A percentile compares a stretch with the other conserved stretches of the same genome.
phyloP scores from a whole-genome alignment of 2,113 vertebrate genomes.

The Eretmochelys imbricata region DNA sequence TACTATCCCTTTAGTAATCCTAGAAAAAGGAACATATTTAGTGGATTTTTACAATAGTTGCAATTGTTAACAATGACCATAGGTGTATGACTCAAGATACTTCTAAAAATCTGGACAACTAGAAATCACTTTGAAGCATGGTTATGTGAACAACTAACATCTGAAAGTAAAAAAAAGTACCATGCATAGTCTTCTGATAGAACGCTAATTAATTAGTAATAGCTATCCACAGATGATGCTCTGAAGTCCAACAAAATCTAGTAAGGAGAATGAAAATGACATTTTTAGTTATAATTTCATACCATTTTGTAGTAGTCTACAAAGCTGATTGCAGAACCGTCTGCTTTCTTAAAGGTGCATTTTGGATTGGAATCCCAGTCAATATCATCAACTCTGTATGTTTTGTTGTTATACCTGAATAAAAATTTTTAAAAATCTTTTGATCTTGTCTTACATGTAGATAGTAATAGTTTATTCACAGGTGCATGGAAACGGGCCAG shows the following conservation, averaged over 20 bases:
- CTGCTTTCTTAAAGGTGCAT: constrained; percentile 88
- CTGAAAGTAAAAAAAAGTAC: background rate
- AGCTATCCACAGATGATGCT: background rate
- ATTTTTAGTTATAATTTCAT: background rate
- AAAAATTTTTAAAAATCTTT: background rate
- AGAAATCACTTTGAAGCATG: background rate
- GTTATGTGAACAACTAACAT: background rate
- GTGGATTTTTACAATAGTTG: too few species aligned
- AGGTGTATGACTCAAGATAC: background rate
- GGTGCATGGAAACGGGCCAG: background rate
- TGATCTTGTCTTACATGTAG: background rate
- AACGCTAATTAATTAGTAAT: background rate
- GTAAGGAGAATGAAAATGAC: background rate
- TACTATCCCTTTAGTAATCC: background rate
- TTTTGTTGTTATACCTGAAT: constrained; percentile 95
- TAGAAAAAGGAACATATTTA: background rate
- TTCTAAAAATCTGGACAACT: background rate
- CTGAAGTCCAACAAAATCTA: background rate
- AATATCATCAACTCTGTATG: constrained; percentile 93
- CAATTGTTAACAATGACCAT: background rate
- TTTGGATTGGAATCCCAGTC: constrained; percentile 91
- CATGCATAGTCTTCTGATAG: background rate
- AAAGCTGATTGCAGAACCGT: constrained; percentile 86
- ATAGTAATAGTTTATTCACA: background rate
- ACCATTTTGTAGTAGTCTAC: constrained; percentile 90